phyloP scores from a whole-genome alignment of 1,140 invertebrate genomes.

The Apis laboriosa region DNA sequence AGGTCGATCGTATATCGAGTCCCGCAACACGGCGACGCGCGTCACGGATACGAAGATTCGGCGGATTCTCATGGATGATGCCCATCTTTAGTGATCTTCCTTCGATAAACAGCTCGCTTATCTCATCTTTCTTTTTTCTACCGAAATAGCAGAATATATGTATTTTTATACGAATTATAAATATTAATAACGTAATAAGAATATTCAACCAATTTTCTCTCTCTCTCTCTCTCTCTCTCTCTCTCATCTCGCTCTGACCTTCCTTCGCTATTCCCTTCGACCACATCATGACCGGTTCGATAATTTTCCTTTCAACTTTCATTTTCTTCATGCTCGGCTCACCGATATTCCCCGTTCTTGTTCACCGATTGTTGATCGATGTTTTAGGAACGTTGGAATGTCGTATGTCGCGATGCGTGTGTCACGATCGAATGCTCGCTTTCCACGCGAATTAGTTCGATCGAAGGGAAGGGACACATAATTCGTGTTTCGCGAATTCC shows the following conservation, averaged over 20 bases:
- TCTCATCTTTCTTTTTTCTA: constrained; percentile 67
- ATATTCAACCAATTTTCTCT: neutral
- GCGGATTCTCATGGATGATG: constrained; percentile 18
- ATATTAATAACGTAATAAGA: constrained; percentile 53
- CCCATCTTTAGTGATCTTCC: constrained; percentile 49
- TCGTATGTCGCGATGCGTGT: too few species aligned
- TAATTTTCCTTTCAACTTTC: constrained; percentile 37
- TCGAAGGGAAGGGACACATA: neutral
- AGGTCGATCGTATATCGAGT: constrained; percentile 32
- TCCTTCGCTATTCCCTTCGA: neutral
- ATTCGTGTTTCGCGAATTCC: neutral
- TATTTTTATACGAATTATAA: constrained; percentile 73
- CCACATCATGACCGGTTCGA: neutral
- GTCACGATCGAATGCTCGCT: constrained; percentile 22
- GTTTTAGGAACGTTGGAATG: too few species aligned
- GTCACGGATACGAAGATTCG: constrained; percentile 44
- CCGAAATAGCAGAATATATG: constrained; percentile 67
- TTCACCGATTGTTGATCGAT: neutral
- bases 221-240: neutral
- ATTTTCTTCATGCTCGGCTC: constrained; percentile 21
- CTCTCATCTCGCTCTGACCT: neutral
- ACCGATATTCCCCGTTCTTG: neutral
- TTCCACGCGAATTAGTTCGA: neutral
- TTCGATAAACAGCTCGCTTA: constrained; percentile 56
- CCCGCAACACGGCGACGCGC: constrained; percentile 34